Base-by-base conservation (phyloP, 1,140 invertebrate genomes). In the Pollicipes pollicipes region DNA sequence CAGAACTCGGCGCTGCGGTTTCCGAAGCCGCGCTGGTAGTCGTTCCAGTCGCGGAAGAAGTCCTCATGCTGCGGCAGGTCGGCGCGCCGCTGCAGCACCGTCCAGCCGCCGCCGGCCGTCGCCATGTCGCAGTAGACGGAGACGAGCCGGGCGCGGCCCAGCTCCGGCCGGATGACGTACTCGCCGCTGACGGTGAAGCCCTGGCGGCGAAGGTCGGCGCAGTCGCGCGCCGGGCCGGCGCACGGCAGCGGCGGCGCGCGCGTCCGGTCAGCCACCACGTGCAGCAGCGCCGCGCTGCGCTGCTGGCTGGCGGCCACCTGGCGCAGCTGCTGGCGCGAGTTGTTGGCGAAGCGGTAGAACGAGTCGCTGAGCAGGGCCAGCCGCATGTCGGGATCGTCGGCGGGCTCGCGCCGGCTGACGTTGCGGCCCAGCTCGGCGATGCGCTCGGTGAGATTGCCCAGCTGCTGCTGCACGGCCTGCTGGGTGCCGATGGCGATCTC, bases 1-100 rank as follows among this genome's bases (percentile, higher is more conserved):
- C 77, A 77, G 73, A 84, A 84, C 45, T 82, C 81, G 27, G 78
- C 70, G n/a, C n/a, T n/a, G n/a, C n/a, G n/a, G n/a, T n/a, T n/a
- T n/a, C n/a, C n/a, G n/a, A n/a, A n/a, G n/a, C n/a, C n/a, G n/a
- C n/a, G n/a, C n/a, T n/a, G n/a, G n/a, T n/a, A n/a, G n/a, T n/a
- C n/a, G n/a, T n/a, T n/a, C 83, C 83, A 84, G n/a, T 78, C 77
- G 31, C 80, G 76, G 69, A 70, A 74, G 68, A 77, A 75, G 58
- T 76, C 69, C 45, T 74, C 71, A 28, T 32, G 68, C 27, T 30
- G 29, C 0, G 30, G 68, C 24, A 31, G 63, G 31, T 77, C 74
- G 24, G 74, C 77, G 27, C 76, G 70, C 29, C 75, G 58, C 71
- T 78, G 77, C 24, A 79, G 63, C 37, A 80, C 74, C 37, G 78